Evolutionary conservation across 2,888 invertebrate species (phyloP).

Genomic region (Nomada flava): DNA sequence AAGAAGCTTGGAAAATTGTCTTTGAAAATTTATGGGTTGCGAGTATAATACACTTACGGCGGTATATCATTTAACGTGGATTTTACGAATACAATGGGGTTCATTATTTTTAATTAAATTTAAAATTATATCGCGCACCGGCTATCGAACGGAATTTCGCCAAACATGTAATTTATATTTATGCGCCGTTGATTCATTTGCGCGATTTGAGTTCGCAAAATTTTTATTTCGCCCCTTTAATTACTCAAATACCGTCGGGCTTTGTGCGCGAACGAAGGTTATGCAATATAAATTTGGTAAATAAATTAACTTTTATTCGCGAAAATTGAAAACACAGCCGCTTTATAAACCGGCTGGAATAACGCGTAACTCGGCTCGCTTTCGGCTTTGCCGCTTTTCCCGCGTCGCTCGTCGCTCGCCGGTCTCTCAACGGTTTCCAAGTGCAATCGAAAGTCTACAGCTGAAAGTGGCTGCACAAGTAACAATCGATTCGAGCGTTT

Average conservation of each 20-base stretch:
- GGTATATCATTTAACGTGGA: conserved; percentile 68
- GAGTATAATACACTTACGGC: conserved; percentile 69
- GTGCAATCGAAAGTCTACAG: no score
- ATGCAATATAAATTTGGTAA: conserved; percentile 70
- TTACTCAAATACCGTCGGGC: conserved; percentile 66
- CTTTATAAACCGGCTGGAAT: conserved; percentile 59
- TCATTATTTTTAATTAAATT: conserved; percentile 74
- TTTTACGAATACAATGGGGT: conserved; percentile 71
- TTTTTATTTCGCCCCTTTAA: conserved; percentile 70
- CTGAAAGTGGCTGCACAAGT: no score
- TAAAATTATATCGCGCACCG: conserved; percentile 70
- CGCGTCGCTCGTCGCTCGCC: neutral
- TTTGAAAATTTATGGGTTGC: conserved; percentile 64
- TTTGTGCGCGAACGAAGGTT: conserved; percentile 64
- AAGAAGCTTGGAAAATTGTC: conserved; percentile 62
- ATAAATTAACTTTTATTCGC: conserved; percentile 72
- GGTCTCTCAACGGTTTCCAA: no score
- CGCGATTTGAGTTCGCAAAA: conserved; percentile 69
- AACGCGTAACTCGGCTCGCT: conserved; percentile 51
- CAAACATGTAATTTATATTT: conserved; percentile 72
- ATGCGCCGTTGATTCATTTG: conserved; percentile 72
- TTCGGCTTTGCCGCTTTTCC: conserved; percentile 37
- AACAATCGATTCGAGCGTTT: no score
- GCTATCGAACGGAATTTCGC: conserved; percentile 64
- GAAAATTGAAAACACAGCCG: conserved; percentile 67